A percentile compares a stretch with the other conserved stretches of the same genome.
phyloP scores from a whole-genome alignment of 92 coral and sea anemone species.

The Chrysogorgia sp. region DNA sequence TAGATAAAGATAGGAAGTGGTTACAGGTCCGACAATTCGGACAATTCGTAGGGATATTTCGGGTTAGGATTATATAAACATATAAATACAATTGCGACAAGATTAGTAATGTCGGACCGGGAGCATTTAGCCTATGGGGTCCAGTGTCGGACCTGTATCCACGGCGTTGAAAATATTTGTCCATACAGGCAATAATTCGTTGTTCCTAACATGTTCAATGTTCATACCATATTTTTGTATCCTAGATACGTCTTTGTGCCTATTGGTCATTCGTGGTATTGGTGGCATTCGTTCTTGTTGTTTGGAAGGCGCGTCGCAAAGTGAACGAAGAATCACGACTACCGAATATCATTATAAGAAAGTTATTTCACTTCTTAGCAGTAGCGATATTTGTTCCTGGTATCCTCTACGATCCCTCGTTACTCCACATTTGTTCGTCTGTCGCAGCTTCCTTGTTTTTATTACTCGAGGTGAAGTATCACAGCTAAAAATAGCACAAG shows the following conservation, averaged over 20 bases:
- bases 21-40: no score
- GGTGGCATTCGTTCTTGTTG: conserved; percentile 71
- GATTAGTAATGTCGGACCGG: no score
- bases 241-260: conserved; percentile 55
- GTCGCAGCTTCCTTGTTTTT: conserved; percentile 85
- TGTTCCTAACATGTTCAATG: no score
- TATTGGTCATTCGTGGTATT: conserved; percentile 74
- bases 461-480: conserved; percentile 75
- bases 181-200: no score
- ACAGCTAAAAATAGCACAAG: no score
- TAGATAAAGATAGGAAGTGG: no score
- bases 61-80: no score
- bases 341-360: conserved; percentile 64
- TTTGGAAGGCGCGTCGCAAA: conserved; percentile 61
- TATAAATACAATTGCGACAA: no score
- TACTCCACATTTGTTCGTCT: conserved; percentile 85
- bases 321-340: conserved; percentile 22
- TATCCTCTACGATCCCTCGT: conserved; percentile 69
- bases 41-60: no score
- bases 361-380: conserved; percentile 80
- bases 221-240: background rate
- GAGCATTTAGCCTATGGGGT: no score
- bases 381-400: conserved; percentile 89
- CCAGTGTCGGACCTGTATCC: no score
- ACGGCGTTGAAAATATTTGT: no score